Evolutionary conservation across 2,113 vertebrate genomes (phyloP).

Genomic region (Todiramphus chloris): DNA sequence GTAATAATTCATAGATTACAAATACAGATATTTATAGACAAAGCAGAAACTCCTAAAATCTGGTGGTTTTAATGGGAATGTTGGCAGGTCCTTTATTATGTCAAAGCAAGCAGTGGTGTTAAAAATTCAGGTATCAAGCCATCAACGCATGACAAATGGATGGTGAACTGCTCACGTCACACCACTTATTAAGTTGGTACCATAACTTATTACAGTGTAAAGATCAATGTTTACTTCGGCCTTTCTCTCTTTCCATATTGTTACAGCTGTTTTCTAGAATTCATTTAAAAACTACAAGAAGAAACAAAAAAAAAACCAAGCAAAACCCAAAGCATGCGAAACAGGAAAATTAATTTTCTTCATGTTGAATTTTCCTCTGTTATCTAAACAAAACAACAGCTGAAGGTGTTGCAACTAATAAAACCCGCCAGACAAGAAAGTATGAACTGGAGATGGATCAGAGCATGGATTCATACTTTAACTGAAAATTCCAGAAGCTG

Average conservation of each 20-base stretch:
- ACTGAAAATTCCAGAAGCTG: neutral
- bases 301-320: no score
- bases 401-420: neutral
- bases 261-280: neutral
- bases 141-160: constrained; percentile 15
- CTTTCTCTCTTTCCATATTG: neutral
- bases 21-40: neutral
- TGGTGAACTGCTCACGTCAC: neutral
- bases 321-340: neutral
- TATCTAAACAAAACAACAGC: neutral
- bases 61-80: neutral
- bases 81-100: constrained; percentile 49
- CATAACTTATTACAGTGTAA: constrained; percentile 21
- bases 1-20: neutral
- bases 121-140: constrained; percentile 37
- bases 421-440: neutral
- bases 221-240: constrained; percentile 10
- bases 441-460: neutral
- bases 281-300: neutral
- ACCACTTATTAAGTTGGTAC: constrained; percentile 1
- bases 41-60: neutral
- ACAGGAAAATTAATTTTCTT: constrained; percentile 1
- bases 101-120: neutral
- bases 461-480: neutral
- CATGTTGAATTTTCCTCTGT: neutral